Conservation (phyloP, 2,888 invertebrate species). For the Tanypteryx hageni region DNA sequence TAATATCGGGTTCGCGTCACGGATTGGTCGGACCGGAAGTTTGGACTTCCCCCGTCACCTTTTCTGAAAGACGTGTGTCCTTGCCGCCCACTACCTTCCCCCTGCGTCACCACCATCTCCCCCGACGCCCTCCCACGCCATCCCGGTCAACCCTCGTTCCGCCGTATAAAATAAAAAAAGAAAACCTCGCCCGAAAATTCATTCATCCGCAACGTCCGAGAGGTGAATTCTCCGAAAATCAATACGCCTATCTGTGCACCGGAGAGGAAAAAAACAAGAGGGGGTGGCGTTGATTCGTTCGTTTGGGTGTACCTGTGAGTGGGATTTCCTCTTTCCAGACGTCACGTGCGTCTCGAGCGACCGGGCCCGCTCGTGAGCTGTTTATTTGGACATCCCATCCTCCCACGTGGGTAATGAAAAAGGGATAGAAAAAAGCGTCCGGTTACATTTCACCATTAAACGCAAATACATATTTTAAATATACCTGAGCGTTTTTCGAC, state of each 20-base stretch:
- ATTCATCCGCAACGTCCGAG: conserved; percentile 16
- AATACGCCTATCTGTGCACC: background rate
- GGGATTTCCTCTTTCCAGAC: too few relatives aligned
- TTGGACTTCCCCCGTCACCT: background rate
- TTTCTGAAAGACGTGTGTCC: background rate
- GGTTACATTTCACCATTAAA: background rate
- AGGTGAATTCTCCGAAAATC: background rate
- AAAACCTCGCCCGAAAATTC: background rate
- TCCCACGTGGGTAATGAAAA: background rate
- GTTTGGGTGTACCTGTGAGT: too few relatives aligned
- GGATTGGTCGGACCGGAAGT: background rate
- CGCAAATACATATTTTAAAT: too few relatives aligned
- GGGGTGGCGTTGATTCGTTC: too few relatives aligned
- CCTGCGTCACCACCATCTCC: background rate
- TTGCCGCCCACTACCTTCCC: background rate
- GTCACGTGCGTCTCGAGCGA: too few relatives aligned
- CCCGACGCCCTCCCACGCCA: background rate
- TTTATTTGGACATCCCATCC: too few relatives aligned
- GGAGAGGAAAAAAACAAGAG: background rate
- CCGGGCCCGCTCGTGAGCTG: too few relatives aligned
- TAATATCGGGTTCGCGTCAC: background rate
- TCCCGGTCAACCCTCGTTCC: background rate
- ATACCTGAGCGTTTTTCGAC: background rate
- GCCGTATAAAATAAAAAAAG: background rate
- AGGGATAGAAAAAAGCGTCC: background rate